A percentile compares a stretch with the other conserved stretches of the same genome.
phyloP scores from a whole-genome alignment of 2,797 vertebrate genomes.

The Agapornis canus region DNA sequence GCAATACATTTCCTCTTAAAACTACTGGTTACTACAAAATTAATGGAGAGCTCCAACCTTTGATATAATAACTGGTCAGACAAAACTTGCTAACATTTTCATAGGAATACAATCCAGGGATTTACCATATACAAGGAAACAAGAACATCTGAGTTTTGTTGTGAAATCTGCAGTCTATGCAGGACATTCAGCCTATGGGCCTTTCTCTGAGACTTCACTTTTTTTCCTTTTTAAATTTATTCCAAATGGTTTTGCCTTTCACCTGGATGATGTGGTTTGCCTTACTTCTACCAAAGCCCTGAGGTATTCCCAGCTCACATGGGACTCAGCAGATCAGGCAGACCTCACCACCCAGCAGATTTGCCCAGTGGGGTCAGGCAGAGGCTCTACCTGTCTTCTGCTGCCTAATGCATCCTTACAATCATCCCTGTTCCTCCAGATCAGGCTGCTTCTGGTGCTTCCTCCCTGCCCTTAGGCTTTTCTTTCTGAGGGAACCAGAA shows the following conservation, averaged over 20 bases:
- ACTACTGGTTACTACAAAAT: neutral
- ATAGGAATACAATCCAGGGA: neutral
- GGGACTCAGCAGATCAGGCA: neutral
- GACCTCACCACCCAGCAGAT: neutral
- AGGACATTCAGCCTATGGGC: neutral
- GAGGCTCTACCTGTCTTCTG: neutral
- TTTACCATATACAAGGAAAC: neutral
- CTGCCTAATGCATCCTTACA: fast-evolving
- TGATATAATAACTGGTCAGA: neutral
- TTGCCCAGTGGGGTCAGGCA: neutral
- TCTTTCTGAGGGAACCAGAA: neutral
- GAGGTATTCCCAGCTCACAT: neutral
- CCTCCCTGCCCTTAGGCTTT: neutral
- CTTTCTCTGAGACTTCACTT: neutral
- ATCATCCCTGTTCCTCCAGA: neutral
- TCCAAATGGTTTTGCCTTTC: neutral
- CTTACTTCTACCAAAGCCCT: neutral
- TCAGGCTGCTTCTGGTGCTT: neutral
- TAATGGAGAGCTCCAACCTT: neutral
- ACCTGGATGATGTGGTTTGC: neutral
- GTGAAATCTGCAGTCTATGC: neutral
- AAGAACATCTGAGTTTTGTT: neutral
- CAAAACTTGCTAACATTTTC: neutral
- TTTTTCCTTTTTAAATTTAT: neutral
- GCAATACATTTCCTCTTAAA: neutral